Percentiles rank a stretch among this genome's conserved stretches.
Conservation (phyloP, 2,113 vertebrate species). For the Chlorodrepanis virens region DNA sequence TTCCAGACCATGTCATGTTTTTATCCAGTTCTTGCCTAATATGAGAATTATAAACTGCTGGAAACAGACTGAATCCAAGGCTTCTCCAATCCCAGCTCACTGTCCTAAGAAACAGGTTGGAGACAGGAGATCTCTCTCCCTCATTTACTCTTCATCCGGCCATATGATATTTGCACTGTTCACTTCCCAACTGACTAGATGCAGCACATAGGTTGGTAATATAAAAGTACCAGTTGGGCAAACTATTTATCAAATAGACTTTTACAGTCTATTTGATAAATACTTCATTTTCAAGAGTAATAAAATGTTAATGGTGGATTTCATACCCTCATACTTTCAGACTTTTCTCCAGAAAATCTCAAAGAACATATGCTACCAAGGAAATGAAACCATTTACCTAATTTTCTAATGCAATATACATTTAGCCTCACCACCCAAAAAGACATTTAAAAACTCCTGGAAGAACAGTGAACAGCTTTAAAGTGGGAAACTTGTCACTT, state of each 20-base stretch:
- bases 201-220: not conserved
- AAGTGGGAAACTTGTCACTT: constrained; percentile 39
- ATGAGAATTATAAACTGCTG: not conserved
- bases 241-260: not conserved
- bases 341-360: not conserved
- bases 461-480: constrained; percentile 23
- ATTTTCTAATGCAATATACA: not conserved
- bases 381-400: not conserved
- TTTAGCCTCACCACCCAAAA: not conserved
- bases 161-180: not conserved
- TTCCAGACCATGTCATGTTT: not conserved
- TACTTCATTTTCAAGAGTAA: not conserved
- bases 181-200: not conserved
- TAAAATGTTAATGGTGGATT: not conserved
- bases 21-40: not conserved
- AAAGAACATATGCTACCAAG: not conserved
- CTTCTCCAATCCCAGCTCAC: not conserved
- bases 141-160: not conserved
- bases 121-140: not conserved
- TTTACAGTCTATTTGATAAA: not conserved
- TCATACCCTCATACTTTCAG: not conserved
- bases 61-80: not conserved
- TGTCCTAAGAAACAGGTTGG: not conserved
- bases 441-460: constrained; percentile 27
- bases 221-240: not conserved